Base-by-base conservation (phyloP, 2,888 invertebrate genomes). In the Apoderus coryli region DNA sequence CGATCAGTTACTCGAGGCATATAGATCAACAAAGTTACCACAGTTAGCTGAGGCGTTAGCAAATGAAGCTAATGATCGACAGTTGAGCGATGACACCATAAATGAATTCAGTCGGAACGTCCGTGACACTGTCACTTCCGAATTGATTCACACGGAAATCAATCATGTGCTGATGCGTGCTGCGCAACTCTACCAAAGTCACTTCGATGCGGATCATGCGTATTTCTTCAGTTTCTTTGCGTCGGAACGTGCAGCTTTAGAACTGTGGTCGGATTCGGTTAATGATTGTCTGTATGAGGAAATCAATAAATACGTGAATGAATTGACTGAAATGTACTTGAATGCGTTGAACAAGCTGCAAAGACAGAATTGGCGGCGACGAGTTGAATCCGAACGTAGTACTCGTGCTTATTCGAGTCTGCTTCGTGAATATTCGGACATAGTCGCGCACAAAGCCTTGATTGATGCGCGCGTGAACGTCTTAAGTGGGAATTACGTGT, bases 71-170 rank as follows among this genome's bases (percentile, higher is more conserved):
- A 54, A 76, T n/a, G 72, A 69, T 45, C 50, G 61, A 43, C 54
- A 57, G 47, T 41, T 64, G 14, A 75, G 73, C 39, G 74, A 76
- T 42, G 70, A 70, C 31, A 65, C 77, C 16, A 72, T 79, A 11
- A 70, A 78, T 15, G 76, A 76, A 45, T 79, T 80, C 4, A 78
- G 76, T 72, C 70, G 72, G 22, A 65, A 74, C 35, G 81, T 84
- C 2, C 72, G 77, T 31, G 77, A 80, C 47, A 71, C 74, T 2
- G 72, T 80, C 1, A 77, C 76, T 44, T 69, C 72, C 2, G 79
- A 79, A 52, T 60, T 82, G 14, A 76, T 81, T 14, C 77, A 78
- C 48, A 74, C 77, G 1, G 81, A 81, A 57, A 76, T 81, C 36
- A 69, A 76, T 10, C 76, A 79, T 35, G 76, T 80, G 4, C 65